Percentiles rank a stretch among this genome's conserved stretches.
Evolutionary conservation across 1,140 invertebrate genomes (phyloP).

Genomic region (Oncopeltus fasciatus): DNA sequence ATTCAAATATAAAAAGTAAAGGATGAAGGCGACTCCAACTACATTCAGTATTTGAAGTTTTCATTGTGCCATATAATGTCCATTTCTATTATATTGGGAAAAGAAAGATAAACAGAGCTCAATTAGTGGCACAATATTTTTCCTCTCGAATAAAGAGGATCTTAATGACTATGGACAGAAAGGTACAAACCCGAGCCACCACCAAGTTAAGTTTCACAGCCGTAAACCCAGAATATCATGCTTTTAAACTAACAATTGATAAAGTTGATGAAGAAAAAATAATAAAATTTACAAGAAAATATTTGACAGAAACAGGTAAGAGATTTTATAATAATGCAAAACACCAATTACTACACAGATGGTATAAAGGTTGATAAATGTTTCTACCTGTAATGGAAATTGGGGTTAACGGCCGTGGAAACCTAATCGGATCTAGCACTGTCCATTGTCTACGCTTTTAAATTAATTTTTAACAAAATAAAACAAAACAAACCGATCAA

Average conservation of each 20-base stretch:
- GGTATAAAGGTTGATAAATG: not conserved
- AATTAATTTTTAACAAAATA: constrained; percentile 2
- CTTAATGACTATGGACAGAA: constrained; percentile 4
- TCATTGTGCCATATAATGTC: too few relatives aligned
- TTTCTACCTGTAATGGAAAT: not conserved
- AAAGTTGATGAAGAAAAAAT: not conserved
- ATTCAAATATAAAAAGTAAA: too few relatives aligned
- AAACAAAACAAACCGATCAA: constrained; percentile 12
- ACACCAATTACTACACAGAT: not conserved
- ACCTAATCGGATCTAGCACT: constrained; percentile 19
- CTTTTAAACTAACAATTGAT: not conserved
- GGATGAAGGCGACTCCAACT: too few relatives aligned
- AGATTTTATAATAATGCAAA: not conserved
- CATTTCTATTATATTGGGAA: too few relatives aligned
- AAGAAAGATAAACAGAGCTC: too few relatives aligned
- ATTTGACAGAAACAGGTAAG: not conserved
- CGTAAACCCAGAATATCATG: constrained; percentile 1
- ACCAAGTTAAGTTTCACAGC: constrained; percentile 8
- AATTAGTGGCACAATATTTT: too few relatives aligned
- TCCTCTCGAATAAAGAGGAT: too few relatives aligned
- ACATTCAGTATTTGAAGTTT: too few relatives aligned
- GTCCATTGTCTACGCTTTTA: constrained; percentile 19
- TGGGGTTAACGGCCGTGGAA: constrained; percentile 17
- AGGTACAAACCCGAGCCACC: constrained; percentile 1
- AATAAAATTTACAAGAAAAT: not conserved